Base-by-base conservation (phyloP, 1,140 invertebrate species). In the Papilio machaon region DNA sequence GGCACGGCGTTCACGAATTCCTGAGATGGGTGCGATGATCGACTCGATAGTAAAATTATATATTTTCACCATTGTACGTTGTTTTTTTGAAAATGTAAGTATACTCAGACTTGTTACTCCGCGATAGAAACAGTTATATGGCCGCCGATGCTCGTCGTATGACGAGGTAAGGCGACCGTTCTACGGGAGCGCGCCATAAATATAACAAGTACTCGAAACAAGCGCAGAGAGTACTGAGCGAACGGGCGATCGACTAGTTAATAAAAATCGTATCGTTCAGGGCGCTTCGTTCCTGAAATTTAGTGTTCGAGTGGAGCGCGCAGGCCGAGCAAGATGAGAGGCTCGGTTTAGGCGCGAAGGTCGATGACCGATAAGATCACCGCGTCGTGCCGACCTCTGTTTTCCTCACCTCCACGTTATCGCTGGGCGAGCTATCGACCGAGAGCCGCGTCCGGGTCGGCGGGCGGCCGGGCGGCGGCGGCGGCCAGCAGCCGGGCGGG, bases 311-410 rank as follows among this genome's bases (percentile, higher is more conserved):
- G 85, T 85, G 82, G 81, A 87, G 84, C 86, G 88, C 85, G 86
- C 89, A 82, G 82, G 83, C 82, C 82, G 84, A 87, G 86, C 85
- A 91, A 91, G 91, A 92, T 93, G 90, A 88, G 92, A 89, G 92
- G 91, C 92, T 91, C 92, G 82, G 87, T 92, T 91, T 92, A 94
- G 92, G 92, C 92, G 90, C 86, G 89, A 93, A 93, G 92, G 91
- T 93, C 91, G 90, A 89, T 92, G 92, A 92, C 92, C 91, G 92
- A 94, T 94, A 94, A 94, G 89, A 89, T 89, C 90, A 43, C 38
- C 82, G 87, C 88, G 90, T 85, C 84, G 85, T 84, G 84, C 85
- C 90, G 87, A 90, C 87, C 89, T 88, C 80, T 80, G 85, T 88
- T 86, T 85, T 85, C 85, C 87, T 82, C 82, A 84, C 82, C 83